Conservation (phyloP, 2,888 invertebrate species). For the Epinotia nisella region DNA sequence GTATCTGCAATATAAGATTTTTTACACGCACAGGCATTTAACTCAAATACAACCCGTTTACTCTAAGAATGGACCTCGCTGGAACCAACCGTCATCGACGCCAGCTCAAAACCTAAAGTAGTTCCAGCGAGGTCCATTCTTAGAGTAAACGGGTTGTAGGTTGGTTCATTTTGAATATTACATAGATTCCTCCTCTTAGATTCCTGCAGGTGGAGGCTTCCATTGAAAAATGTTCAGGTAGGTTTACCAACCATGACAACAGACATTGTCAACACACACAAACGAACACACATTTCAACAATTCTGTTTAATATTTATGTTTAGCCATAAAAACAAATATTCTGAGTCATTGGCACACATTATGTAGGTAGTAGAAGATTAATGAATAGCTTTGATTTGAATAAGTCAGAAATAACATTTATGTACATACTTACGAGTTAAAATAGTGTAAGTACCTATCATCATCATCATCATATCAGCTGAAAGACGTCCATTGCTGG, state of each 20-base stretch:
- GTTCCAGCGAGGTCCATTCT: too few relatives aligned
- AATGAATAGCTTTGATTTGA: constrained; percentile 13
- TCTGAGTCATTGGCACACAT: constrained; percentile 69
- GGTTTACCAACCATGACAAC: neutral
- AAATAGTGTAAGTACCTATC: too few relatives aligned
- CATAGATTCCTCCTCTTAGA: too few relatives aligned
- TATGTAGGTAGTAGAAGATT: constrained; percentile 51
- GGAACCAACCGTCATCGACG: too few relatives aligned
- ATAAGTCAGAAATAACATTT: neutral
- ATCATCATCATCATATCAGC: too few relatives aligned
- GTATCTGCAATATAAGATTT: too few relatives aligned
- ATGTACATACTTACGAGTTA: neutral
- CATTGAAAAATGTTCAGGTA: neutral
- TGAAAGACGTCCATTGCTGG: too few relatives aligned
- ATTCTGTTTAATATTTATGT: constrained; percentile 62
- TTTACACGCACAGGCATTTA: too few relatives aligned
- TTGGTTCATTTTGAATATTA: neutral
- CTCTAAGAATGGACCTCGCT: too few relatives aligned
- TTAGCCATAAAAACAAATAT: constrained; percentile 67
- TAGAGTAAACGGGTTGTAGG: too few relatives aligned
- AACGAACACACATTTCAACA: constrained; percentile 46
- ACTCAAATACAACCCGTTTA: too few relatives aligned
- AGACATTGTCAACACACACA: constrained; percentile 15
- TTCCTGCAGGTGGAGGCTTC: neutral
- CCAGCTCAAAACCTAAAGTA: too few relatives aligned